Conservation (phyloP, 2,888 invertebrate genomes). For the Sympetrum striolatum region DNA sequence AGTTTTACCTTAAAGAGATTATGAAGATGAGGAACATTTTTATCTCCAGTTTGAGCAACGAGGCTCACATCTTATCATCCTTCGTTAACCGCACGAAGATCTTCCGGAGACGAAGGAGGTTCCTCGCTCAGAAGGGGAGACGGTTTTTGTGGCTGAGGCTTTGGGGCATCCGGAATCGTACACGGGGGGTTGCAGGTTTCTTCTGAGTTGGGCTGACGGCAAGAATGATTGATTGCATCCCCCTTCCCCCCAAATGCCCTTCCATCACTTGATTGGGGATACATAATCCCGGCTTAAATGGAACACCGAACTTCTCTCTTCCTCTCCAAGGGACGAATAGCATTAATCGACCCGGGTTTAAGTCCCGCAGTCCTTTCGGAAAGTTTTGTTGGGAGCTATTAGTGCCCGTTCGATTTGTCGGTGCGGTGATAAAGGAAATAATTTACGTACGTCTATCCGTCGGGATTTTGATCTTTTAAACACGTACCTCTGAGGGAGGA, state of each 20-base stretch:
- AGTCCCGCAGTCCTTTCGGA: not conserved
- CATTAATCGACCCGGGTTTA: not conserved
- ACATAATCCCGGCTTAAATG: not conserved
- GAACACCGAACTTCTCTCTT: not conserved
- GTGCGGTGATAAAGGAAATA: not conserved
- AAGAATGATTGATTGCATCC: not conserved
- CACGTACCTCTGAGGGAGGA: not conserved
- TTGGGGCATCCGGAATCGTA: not conserved
- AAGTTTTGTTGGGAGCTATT: not conserved
- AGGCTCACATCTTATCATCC: no score
- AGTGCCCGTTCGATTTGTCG: not conserved
- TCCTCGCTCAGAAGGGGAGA: not conserved
- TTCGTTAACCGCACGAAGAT: no score
- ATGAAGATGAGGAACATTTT: no score
- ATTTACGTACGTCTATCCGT: not conserved
- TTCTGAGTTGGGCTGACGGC: not conserved
- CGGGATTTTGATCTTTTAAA: not conserved
- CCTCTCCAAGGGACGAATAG: not conserved
- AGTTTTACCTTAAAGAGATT: no score
- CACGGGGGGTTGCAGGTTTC: not conserved
- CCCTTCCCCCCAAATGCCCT: not conserved
- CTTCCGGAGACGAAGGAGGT: not conserved
- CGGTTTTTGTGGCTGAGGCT: not conserved
- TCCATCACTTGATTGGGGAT: not conserved
- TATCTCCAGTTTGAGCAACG: no score